phyloP scores from a whole-genome alignment of 2,888 invertebrate species.

The Eupeodes latifasciatus region DNA sequence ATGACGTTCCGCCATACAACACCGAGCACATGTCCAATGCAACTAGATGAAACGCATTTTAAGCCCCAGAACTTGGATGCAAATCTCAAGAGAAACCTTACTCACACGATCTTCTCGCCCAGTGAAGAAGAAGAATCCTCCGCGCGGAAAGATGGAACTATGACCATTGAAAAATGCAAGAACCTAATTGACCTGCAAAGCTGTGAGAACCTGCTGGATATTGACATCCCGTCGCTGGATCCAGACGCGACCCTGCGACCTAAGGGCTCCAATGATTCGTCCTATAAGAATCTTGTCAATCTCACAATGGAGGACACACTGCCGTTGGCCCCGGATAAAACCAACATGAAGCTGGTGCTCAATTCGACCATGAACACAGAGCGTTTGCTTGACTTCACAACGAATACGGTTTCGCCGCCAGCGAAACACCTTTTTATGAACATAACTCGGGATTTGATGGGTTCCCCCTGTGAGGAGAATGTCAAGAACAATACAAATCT shows the following conservation, averaged over 20 bases:
- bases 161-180: slow-evolving; percentile 50
- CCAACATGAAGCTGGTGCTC: slow-evolving; percentile 81
- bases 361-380: slow-evolving; percentile 82
- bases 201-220: slow-evolving; percentile 75
- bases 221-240: slow-evolving; percentile 47
- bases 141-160: slow-evolving; percentile 27
- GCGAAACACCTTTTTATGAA: slow-evolving; percentile 80
- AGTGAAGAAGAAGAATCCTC: slow-evolving; percentile 5
- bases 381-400: slow-evolving; percentile 80
- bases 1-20: slow-evolving; percentile 45
- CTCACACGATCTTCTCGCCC: slow-evolving; percentile 35
- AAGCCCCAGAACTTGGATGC: slow-evolving; percentile 42
- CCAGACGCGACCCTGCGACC: slow-evolving; percentile 53
- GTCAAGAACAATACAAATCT: slow-evolving; percentile 79
- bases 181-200: slow-evolving; percentile 69
- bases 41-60: slow-evolving; percentile 64
- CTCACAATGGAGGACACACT: slow-evolving; percentile 79
- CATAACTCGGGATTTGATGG: slow-evolving; percentile 80
- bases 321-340: slow-evolving; percentile 79
- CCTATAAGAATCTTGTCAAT: slow-evolving; percentile 51
- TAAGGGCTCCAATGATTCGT: slow-evolving; percentile 34
- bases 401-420: slow-evolving; percentile 79
- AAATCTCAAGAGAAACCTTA: slow-evolving; percentile 48
- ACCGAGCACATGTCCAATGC: slow-evolving; percentile 29
- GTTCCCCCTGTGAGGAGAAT: slow-evolving; percentile 75